Percentiles rank a stretch among this genome's conserved stretches.
Conservation (phyloP, 2,113 vertebrate species). For the Potamarius usumacintae region DNA sequence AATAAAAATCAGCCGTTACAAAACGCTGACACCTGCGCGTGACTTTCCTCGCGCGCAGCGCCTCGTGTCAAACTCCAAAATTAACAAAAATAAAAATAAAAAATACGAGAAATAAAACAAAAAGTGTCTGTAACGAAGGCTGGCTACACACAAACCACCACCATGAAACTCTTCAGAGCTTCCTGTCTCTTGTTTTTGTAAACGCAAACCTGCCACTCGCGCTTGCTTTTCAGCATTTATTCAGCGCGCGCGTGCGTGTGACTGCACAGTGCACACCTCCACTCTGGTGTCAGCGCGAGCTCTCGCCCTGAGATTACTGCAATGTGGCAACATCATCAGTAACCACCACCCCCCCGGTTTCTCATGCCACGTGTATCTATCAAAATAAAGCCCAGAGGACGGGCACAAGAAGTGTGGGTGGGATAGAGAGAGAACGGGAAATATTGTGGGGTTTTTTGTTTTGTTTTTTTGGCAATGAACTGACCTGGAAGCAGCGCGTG, state of each 20-base stretch:
- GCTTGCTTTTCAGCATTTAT: neutral
- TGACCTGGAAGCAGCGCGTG: too few species aligned
- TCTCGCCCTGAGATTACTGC: constrained; percentile 2
- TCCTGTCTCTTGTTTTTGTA: neutral
- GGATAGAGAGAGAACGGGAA: neutral
- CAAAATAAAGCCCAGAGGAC: constrained; percentile 66
- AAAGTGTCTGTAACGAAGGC: neutral
- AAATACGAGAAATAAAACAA: too few species aligned
- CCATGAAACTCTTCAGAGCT: neutral
- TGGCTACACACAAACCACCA: neutral
- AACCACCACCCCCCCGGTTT: constrained; percentile 45
- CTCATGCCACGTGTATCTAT: constrained; percentile 68
- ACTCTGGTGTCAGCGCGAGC: neutral
- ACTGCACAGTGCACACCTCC: constrained; percentile 18
- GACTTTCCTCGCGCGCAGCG: constrained; percentile 6
- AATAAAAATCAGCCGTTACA: neutral
- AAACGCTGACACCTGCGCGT: constrained; percentile 20
- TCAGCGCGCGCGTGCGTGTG: neutral
- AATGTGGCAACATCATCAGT: constrained; percentile 56
- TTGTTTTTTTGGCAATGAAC: neutral
- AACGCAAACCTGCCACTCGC: neutral
- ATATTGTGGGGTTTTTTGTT: neutral
- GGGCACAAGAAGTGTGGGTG: constrained; percentile 50
- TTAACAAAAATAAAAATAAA: neutral
- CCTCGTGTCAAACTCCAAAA: neutral